A percentile compares a stretch with the other conserved stretches of the same genome.
phyloP scores from a whole-genome alignment of 2,888 invertebrate species.

The Andrena haemorrhoa region DNA sequence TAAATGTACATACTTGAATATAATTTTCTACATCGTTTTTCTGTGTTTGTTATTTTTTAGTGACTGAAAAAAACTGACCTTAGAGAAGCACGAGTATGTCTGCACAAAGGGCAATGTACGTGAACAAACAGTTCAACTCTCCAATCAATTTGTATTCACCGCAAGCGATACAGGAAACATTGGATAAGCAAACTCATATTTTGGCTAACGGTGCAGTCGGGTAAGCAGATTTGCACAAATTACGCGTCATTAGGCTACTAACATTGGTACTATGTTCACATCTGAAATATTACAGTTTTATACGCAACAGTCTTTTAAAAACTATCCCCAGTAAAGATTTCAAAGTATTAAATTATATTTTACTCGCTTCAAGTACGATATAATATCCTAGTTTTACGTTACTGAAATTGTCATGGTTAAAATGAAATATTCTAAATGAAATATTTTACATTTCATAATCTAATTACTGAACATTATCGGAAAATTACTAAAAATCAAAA shows the following conservation, averaged over 20 bases:
- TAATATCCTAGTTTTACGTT: no score
- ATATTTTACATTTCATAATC: no score
- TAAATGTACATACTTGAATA: background rate
- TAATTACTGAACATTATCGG: no score
- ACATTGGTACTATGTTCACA: no score
- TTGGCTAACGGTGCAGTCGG: slow-evolving; percentile 92
- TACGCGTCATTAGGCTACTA: background rate
- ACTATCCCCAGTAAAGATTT: no score
- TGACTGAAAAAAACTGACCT: slow-evolving; percentile 12
- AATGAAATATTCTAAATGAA: no score
- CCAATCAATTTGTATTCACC: slow-evolving; percentile 94
- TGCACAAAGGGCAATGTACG: slow-evolving; percentile 89
- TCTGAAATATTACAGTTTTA: no score
- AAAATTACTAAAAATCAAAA: no score
- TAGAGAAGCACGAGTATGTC: slow-evolving; percentile 87
- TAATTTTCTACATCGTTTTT: slow-evolving; percentile 2
- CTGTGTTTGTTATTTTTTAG: slow-evolving; percentile 50
- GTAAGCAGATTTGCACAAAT: slow-evolving; percentile 85
- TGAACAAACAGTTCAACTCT: slow-evolving; percentile 96
- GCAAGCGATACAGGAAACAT: slow-evolving; percentile 92
- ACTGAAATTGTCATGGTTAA: no score
- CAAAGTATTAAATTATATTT: no score
- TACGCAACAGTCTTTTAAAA: no score
- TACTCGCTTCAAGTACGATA: no score
- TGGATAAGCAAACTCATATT: slow-evolving; percentile 91